Base-by-base conservation (phyloP, 1,140 invertebrate species). In the Drosophila jambulina region DNA sequence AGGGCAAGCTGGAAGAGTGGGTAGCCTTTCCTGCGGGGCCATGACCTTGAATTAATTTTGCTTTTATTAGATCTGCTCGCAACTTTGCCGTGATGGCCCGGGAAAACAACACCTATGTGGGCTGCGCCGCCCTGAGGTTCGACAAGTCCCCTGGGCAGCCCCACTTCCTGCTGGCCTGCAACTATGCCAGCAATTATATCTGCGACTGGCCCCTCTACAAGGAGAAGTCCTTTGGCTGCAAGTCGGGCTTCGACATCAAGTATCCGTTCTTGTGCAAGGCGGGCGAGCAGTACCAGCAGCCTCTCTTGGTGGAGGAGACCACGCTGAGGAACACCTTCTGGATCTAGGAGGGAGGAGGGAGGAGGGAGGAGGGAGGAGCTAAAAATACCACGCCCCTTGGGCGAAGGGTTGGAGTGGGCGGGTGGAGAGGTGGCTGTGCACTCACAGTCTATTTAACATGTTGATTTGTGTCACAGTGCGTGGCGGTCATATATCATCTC, bases 401-500 rank as follows among this genome's bases (percentile, higher is more conserved):
- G 23, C 29, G 19, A 59, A 36, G 54, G 56, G 19, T 51, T 46
- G 42, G 63, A 57, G 46, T 48, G 36, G 19, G 54, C 21, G 34
- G 19, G 7, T n/a, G 17, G 12, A 23, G 61, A 19, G 10, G 32
- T 27, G 32, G 29, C 0, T 15, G 36, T 21, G 51, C 56, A 46
- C 77, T 79, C 68, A 80, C 68, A 79, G 76, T 72, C 70, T 76
- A 87, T 87, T 83, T 88, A 88, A 83, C 80, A 78, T 78, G 84
- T 85, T 90, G 85, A 88, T 88, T 84, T 88, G 74, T 84, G 80
- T 75, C 60, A 57, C 70, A 70, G 38, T 63, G 75, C 70, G 59
- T 63, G 68, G 71, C 49, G 62, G 54, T 65, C 85, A 90, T 90
- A 88, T 90, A 88, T 90, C 84, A 88, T 88, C 70, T 64, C 56